Evolutionary conservation across 2,888 invertebrate genomes (phyloP).

Genomic region (Monochamus alternatus): DNA sequence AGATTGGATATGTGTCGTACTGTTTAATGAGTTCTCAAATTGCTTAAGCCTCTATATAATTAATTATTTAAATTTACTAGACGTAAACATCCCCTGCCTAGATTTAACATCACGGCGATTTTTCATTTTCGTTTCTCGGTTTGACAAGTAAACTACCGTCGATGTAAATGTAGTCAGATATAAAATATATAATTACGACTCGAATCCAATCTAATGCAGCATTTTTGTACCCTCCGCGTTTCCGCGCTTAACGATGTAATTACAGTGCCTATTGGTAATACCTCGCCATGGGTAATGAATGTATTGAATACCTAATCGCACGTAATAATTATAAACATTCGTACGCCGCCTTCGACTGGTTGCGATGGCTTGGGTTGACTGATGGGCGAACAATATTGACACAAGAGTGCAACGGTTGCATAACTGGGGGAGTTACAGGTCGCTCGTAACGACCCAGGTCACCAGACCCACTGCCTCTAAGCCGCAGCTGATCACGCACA

Average conservation of each 20-base stretch:
- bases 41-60: no score
- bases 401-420: conserved; percentile 63
- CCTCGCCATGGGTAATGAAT: conserved; percentile 49
- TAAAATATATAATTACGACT: conserved; percentile 33
- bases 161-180: conserved; percentile 3
- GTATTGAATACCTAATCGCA: conserved; percentile 50
- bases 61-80: background rate
- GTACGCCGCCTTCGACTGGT: conserved; percentile 42
- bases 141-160: conserved; percentile 32
- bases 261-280: conserved; percentile 45
- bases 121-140: background rate
- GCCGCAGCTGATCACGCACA: conserved; percentile 66
- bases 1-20: no score
- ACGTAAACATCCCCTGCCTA: background rate
- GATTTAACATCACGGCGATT: background rate
- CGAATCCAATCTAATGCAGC: conserved; percentile 30
- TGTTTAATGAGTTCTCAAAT: no score
- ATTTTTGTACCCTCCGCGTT: conserved; percentile 33
- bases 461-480: conserved; percentile 63
- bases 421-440: conserved; percentile 65
- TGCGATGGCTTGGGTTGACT: conserved; percentile 48
- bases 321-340: conserved; percentile 46
- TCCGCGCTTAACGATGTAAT: conserved; percentile 40
- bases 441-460: conserved; percentile 65
- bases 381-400: conserved; percentile 62